Evolutionary conservation across 2,888 invertebrate species (phyloP), one percentile per base, ranked within the genome.

Genomic region (Podabrus alpinus): DNA sequence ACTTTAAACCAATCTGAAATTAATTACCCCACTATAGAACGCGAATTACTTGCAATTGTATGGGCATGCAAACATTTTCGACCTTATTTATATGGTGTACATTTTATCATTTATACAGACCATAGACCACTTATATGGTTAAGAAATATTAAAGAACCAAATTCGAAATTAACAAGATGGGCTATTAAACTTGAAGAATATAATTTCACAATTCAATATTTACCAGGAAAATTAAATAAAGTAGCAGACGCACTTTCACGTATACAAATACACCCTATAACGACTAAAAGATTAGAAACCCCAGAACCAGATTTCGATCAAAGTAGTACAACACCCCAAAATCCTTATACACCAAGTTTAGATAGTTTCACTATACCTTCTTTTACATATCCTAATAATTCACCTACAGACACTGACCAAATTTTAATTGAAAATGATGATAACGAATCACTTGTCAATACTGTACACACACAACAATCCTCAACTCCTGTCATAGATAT

Each of bases 91-190:
- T n/a, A n/a, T n/a, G 69, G 69, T 5, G 16, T 11, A 60, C 29
- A 60, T 17, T 69, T 69, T 17, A 60, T 15, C 17, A 60, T 69
- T n/a, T 19, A 17, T 69, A 69, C 69, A 11, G 59, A 69, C 15
- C 69, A 69, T 15, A 59, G 60, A 59, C 69, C 69, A 19, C 21
- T 69, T 13, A 15, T 60, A 10, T 69, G 69, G 69, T 19, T 69
- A 69, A 10, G 19, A 19, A 59, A 16, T 19, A n/a, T 68, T n/a
- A 45, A 59, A 15, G 60, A 68, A 59, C 68, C 68, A 45, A 68
- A 68, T 59, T 68, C 68, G 9, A 68, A 68, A 59, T 19, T 68
- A 17, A 19, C 68, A 9, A 45, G 68, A n/a, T 68, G 68, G 68
- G 7, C n/a, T 9, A 5, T 68, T 15, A 45, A 59, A 15, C 59